phyloP scores from a whole-genome alignment of 2,888 invertebrate species.

The Drosophila dives region DNA sequence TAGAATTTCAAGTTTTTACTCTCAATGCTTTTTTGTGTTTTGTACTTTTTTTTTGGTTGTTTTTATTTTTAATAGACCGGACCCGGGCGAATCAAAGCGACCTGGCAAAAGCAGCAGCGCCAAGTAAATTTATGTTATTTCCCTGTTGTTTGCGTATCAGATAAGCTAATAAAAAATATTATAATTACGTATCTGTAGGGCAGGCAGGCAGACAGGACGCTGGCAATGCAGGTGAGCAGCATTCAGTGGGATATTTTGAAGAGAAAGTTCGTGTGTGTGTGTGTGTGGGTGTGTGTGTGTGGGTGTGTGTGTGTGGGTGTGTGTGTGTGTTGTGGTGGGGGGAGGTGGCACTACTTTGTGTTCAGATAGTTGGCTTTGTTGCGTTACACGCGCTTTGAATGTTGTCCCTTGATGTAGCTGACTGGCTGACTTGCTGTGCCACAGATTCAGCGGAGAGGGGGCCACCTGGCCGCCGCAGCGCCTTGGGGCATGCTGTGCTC shows the following conservation, averaged over 20 bases:
- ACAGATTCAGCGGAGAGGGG: not conserved
- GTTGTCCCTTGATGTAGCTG: conserved; percentile 54
- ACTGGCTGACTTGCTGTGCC: conserved; percentile 13
- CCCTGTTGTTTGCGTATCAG: conserved; percentile 82
- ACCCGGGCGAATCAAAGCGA: conserved; percentile 59
- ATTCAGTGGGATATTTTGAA: not conserved
- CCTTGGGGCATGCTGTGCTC: conserved; percentile 38
- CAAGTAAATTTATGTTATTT: conserved; percentile 83
- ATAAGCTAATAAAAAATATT: conserved; percentile 85
- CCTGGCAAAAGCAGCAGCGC: conserved; percentile 35
- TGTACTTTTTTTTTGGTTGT: not conserved
- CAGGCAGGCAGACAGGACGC: conserved; percentile 38
- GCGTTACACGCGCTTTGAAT: conserved; percentile 58
- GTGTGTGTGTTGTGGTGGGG: no score
- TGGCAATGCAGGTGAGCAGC: conserved; percentile 42
- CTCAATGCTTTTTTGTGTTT: conserved; percentile 3
- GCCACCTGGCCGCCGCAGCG: conserved; percentile 46
- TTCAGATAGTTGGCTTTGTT: conserved; percentile 38
- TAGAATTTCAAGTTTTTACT: not conserved
- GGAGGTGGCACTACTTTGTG: conserved; percentile 14
- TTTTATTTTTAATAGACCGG: conserved; percentile 36
- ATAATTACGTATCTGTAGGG: conserved; percentile 82
- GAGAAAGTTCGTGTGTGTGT: conserved; percentile 10
- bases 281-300: no score
- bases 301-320: conserved; percentile 20